A percentile compares a stretch with the other conserved stretches of the same genome.
phyloP scores from a whole-genome alignment of 2,888 invertebrate species.

The Hemistola chrysoprasaria region DNA sequence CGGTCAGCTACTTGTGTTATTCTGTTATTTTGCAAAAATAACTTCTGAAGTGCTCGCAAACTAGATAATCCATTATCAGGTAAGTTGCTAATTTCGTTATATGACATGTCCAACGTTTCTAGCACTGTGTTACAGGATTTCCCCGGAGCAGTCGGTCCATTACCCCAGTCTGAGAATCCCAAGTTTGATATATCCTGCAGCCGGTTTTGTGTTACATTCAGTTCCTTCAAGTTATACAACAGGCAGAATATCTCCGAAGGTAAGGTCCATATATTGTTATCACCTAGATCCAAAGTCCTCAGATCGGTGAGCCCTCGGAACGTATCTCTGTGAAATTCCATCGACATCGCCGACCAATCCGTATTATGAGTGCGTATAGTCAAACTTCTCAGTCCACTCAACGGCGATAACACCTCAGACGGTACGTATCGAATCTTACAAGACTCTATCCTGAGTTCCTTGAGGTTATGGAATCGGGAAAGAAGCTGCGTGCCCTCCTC shows the following conservation, averaged over 20 bases:
- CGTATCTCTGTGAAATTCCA: conserved; percentile 88
- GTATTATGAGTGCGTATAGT: conserved; percentile 89
- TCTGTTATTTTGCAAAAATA: conserved; percentile 89
- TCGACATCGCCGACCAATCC: conserved; percentile 90
- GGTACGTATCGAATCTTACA: conserved; percentile 90
- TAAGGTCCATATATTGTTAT: conserved; percentile 89
- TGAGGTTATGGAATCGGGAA: conserved; percentile 84
- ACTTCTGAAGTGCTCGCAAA: conserved; percentile 85
- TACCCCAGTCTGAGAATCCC: conserved; percentile 88
- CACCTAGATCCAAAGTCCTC: conserved; percentile 86
- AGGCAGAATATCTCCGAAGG: conserved; percentile 89
- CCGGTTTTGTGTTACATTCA: conserved; percentile 90
- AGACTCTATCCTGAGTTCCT: conserved; percentile 86
- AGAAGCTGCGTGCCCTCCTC: conserved; percentile 82
- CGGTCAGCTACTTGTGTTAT: conserved; percentile 88
- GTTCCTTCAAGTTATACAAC: conserved; percentile 84
- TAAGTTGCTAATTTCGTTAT: conserved; percentile 87
- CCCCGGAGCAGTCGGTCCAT: conserved; percentile 84
- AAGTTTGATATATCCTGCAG: conserved; percentile 89
- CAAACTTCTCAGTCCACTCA: conserved; percentile 85
- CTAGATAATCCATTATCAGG: conserved; percentile 88
- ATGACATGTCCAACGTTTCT: conserved; percentile 87
- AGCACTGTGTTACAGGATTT: conserved; percentile 87
- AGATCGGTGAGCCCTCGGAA: conserved; percentile 86
- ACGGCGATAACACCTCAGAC: conserved; percentile 85